These are phyloP conservation scores for Macroglossus sobrinus DNA, from an alignment of 2,113 vertebrate species.

Conservation along the genomic window DNA sequence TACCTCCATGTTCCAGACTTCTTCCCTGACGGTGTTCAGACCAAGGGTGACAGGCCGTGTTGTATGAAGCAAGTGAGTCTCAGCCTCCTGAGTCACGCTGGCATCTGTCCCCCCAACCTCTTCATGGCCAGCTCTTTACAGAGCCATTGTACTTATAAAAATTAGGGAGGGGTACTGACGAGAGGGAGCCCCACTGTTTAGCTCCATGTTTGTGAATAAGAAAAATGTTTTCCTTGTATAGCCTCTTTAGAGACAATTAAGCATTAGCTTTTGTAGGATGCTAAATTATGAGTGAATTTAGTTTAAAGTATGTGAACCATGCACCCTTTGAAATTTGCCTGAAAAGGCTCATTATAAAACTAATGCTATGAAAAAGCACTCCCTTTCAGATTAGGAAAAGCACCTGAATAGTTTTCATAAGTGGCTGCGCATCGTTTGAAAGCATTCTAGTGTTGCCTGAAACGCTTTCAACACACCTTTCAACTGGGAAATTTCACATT, in stretches of 20 bases:
- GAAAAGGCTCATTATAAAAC: constrained; percentile 79
- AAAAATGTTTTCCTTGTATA: constrained; percentile 81
- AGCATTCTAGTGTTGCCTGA: constrained; percentile 65
- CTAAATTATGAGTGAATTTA: constrained; percentile 80
- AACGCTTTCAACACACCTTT: constrained; percentile 75
- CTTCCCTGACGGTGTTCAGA: neutral
- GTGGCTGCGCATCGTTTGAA: constrained; percentile 77
- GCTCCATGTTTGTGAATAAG: constrained; percentile 76
- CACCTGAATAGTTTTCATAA: constrained; percentile 77
- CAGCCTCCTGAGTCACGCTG: constrained; percentile 27
- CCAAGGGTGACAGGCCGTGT: too few species aligned
- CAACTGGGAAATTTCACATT: constrained; percentile 72
- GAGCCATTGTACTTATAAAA: constrained; percentile 71
- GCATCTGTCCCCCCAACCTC: constrained; percentile 36
- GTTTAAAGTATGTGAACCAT: constrained; percentile 80
- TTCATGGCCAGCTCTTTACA: constrained; percentile 27
- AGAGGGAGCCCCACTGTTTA: constrained; percentile 71
- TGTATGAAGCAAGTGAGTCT: neutral
- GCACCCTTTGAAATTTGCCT: constrained; percentile 80
- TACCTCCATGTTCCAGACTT: neutral
- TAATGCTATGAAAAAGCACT: constrained; percentile 72
- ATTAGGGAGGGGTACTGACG: constrained; percentile 43
- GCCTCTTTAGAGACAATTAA: constrained; percentile 81
- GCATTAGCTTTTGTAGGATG: constrained; percentile 79
- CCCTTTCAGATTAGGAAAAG: constrained; percentile 71